These are phyloP conservation scores for Centrocercus urophasianus DNA, from an alignment of 2,113 vertebrate species.

Conservation along the genomic window DNA sequence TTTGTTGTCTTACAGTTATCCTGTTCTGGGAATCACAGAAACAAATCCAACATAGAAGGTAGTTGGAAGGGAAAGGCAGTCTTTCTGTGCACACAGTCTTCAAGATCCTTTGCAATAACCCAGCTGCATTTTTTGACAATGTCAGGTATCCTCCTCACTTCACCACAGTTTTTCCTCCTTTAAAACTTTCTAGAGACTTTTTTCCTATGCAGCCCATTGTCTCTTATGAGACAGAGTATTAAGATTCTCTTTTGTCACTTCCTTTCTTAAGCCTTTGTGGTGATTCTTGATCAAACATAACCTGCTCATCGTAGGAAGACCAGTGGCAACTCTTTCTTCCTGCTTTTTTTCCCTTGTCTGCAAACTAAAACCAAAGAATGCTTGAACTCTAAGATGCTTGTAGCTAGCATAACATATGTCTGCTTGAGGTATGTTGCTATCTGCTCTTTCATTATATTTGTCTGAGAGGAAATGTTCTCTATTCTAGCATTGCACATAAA, in stretches of 20 bases:
- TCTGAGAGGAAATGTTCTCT: background rate
- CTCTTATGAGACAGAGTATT: background rate
- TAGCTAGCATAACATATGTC: background rate
- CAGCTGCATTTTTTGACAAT: background rate
- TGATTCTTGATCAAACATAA: background rate
- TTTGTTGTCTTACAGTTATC: rapidly evolving
- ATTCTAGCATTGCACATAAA: background rate
- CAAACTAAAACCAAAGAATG: background rate
- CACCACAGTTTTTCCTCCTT: background rate
- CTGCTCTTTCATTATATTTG: background rate
- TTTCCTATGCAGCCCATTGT: background rate
- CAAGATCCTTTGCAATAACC: background rate
- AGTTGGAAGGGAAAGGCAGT: background rate
- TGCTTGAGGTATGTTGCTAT: background rate
- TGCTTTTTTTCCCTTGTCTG: background rate
- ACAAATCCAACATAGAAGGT: background rate
- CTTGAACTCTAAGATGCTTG: background rate
- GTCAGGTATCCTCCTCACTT: background rate
- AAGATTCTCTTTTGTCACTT: background rate
- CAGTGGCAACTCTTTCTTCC: background rate
- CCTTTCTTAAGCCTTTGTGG: background rate
- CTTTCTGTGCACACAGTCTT: background rate
- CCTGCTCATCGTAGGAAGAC: background rate
- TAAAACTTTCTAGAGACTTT: background rate
- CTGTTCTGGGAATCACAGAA: background rate